These are phyloP conservation scores for Protodeltote pygarga DNA, from an alignment of 2,888 invertebrate species.

Conservation along the genomic window DNA sequence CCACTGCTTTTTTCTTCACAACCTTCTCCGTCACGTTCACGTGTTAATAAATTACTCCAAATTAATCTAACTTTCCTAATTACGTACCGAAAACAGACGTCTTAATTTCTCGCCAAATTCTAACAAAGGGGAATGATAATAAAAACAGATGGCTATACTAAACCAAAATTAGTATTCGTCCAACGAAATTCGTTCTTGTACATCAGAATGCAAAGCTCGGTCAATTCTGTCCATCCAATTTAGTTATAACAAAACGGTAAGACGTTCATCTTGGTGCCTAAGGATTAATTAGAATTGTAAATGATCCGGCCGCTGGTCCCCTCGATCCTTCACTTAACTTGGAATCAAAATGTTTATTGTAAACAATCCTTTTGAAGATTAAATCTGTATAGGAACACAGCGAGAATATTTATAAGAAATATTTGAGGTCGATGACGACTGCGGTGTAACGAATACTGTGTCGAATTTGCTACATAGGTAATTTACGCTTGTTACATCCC, in stretches of 20 bases:
- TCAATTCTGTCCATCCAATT: constrained; percentile 70
- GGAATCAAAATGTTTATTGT: constrained; percentile 82
- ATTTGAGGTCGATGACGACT: constrained; percentile 53
- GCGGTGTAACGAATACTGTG: constrained; percentile 31
- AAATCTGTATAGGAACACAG: constrained; percentile 73
- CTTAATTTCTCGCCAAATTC: constrained; percentile 34
- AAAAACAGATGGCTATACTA: constrained; percentile 55
- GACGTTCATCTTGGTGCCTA: constrained; percentile 72
- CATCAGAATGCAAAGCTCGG: constrained; percentile 81
- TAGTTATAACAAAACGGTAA: constrained; percentile 67
- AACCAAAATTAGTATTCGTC: constrained; percentile 70
- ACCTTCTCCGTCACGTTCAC: neutral
- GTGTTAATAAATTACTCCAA: constrained; percentile 1
- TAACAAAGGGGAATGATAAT: constrained; percentile 22
- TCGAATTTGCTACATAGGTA: neutral
- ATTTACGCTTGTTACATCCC: too few species aligned
- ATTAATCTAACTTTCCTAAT: constrained; percentile 34
- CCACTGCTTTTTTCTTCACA: neutral
- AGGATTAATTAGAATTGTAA: constrained; percentile 85
- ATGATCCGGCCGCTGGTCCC: constrained; percentile 71
- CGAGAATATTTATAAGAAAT: constrained; percentile 78
- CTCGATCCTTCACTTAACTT: constrained; percentile 78
- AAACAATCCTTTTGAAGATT: constrained; percentile 85
- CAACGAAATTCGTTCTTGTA: constrained; percentile 54
- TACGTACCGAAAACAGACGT: constrained; percentile 20